Base-by-base conservation (phyloP, 2,888 invertebrate species). In the Argyresthia albistria region DNA sequence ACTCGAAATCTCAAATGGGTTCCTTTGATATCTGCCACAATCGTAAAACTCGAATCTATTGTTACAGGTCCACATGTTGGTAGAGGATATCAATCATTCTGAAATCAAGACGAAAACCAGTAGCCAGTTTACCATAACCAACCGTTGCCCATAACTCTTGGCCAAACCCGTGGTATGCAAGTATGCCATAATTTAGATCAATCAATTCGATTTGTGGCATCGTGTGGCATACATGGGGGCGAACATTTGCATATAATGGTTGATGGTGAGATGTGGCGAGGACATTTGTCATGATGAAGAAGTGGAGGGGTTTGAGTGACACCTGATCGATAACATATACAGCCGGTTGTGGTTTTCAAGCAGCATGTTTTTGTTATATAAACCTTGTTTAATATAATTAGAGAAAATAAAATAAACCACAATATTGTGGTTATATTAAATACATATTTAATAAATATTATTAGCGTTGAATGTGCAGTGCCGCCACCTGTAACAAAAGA, bases 191-290 rank as follows among this genome's bases (percentile, higher is more conserved):
- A 69, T 70, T 69, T 65, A 73, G 73, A 80, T 79, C 75, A 74
- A 82, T 80, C 77, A 73, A 51, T 61, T 54, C 55, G 60, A 51
- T 45, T 11, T 59, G 64, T 69, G 74, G 70, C 76, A 67, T 63
- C 64, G 58, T 35, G 50, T 61, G 55, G 59, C 56, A 58, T 65
- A 80, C 80, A 80, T 59, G 66, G 66, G 76, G 70, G 76, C 69
- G 79, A 80, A 78, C 83, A 87, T 87, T 86, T 87, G 82, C 86
- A 87, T 87, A 82, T 70, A 87, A 86, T 86, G 74, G 76, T 60
- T 61, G 67, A 63, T 62, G 65, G 65, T 62, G 64, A 58, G 60
- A 61, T 61, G 64, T 65, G 43, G 35, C 36, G n/a, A 43, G 25
- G 35, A 43, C 67, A 69, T 77, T 67, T 71, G 67, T 78, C 77